Evolutionary conservation across 2,888 invertebrate genomes (phyloP), one percentile per base, ranked within the genome.

Genomic region (Drosophila pegasa): DNA sequence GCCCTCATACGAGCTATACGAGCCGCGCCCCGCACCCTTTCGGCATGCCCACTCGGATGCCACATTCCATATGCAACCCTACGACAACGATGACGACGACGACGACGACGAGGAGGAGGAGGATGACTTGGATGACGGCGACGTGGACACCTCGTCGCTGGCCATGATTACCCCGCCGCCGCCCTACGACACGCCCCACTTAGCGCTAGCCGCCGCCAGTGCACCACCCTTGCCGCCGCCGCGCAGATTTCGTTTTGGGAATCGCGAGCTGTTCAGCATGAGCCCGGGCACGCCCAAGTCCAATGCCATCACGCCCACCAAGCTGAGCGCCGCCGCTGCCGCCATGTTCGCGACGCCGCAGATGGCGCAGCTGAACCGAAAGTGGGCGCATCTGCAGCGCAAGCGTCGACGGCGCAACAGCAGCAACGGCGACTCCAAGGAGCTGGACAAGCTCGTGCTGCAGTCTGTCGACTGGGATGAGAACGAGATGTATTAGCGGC

Each of bases 381-480:
- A 92, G 77, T 92, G 92, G 92, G 88, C 90, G 33, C 91, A 92
- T 71, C 80, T 92, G 51, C 91, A 91, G 66, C 89, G 90, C 35
- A 89, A 89, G 16, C 87, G 90, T 9, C 86, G 90, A 31, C 85
- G 91, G 58, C 89, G 92, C 27, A 92, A 90, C 69, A 92, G 90
- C 75, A 92, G 92, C 77, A 91, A 91, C 2, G 91, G 91, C 33
- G 92, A 92, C 75, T 91, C 92, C 31, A 92, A 92, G 74, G 92
- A 92, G 64, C 79, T 92, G 59, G 92, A 92, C 73, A 92, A 92
- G 73, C 82, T 92, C 52, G 92, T 92, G 48, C 78, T 92, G 58
- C 92, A 92, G 80, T 91, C 92, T 20, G 92, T 92, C 62, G 92
- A 92, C 78, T 92, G 92, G 92, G 92, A 92, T 74, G 92, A 92